Conservation (phyloP, 2,113 vertebrate genomes). For the Salminus brasiliensis region DNA sequence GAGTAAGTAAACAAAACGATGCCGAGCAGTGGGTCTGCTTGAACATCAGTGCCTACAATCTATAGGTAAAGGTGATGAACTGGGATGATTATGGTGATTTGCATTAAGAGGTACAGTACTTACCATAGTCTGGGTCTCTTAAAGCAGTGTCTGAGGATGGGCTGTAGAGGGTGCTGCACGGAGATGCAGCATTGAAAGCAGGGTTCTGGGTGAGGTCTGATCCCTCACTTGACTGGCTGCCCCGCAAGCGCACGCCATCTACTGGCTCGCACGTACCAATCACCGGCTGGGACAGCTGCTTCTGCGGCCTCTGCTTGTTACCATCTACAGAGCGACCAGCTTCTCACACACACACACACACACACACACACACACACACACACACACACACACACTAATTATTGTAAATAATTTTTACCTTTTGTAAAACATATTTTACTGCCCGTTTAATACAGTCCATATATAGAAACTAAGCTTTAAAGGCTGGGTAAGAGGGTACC, state of each 20-base stretch:
- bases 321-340: conserved; percentile 84
- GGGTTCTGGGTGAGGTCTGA: conserved; percentile 73
- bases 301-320: conserved; percentile 83
- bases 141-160: conserved; percentile 72
- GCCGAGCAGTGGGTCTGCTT: no score
- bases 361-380: not conserved
- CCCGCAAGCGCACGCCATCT: conserved; percentile 77
- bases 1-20: no score
- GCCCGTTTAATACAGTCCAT: no score
- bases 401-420: no score
- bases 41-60: no score
- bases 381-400: not conserved
- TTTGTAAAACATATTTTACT: no score
- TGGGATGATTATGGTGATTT: no score
- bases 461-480: no score
- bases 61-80: no score
- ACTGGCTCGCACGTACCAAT: conserved; percentile 81
- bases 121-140: conserved; percentile 70
- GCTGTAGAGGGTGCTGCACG: conserved; percentile 62
- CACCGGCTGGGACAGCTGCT: conserved; percentile 81
- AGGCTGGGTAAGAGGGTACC: no score
- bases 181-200: conserved; percentile 72
- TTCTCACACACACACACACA: conserved; percentile 57
- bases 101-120: conserved; percentile 25
- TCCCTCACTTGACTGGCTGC: conserved; percentile 83